These are phyloP conservation scores for Diadegma fenestrale DNA, from an alignment of 2,888 invertebrate genomes.

Conservation along the genomic window DNA sequence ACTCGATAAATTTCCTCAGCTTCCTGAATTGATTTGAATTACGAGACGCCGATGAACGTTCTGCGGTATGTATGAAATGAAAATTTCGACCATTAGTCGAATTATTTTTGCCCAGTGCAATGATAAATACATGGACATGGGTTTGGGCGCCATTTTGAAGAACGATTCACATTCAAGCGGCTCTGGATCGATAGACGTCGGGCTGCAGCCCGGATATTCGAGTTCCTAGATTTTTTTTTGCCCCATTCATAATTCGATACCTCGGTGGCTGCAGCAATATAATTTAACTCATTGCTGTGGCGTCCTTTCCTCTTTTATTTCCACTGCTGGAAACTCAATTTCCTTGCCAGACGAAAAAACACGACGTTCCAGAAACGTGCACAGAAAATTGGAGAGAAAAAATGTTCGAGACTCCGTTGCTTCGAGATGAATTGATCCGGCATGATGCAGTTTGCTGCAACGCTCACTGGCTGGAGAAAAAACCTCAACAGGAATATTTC, in stretches of 20 bases:
- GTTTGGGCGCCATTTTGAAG: neutral
- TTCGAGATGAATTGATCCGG: neutral
- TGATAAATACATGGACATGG: neutral
- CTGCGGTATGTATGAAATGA: neutral
- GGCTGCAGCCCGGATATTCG: constrained; percentile 58
- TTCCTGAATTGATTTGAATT: neutral
- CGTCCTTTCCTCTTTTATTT: neutral
- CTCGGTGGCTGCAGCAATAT: neutral
- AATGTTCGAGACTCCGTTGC: neutral
- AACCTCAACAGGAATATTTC: neutral
- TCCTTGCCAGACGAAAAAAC: neutral
- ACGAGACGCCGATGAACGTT: neutral
- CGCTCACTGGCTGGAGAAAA: neutral
- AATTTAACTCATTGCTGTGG: neutral
- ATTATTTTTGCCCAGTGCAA: neutral
- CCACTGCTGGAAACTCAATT: neutral
- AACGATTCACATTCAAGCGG: constrained; percentile 46
- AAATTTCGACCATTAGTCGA: neutral
- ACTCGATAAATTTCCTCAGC: neutral
- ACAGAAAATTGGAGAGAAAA: neutral
- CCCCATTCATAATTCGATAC: neutral
- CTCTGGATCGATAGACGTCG: constrained; percentile 62
- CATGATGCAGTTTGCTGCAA: neutral
- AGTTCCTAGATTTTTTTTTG: constrained; percentile 46
- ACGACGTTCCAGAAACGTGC: neutral